These are phyloP conservation scores for Limulus polyphemus DNA, from an alignment of 2,888 invertebrate species.

Conservation along the genomic window DNA sequence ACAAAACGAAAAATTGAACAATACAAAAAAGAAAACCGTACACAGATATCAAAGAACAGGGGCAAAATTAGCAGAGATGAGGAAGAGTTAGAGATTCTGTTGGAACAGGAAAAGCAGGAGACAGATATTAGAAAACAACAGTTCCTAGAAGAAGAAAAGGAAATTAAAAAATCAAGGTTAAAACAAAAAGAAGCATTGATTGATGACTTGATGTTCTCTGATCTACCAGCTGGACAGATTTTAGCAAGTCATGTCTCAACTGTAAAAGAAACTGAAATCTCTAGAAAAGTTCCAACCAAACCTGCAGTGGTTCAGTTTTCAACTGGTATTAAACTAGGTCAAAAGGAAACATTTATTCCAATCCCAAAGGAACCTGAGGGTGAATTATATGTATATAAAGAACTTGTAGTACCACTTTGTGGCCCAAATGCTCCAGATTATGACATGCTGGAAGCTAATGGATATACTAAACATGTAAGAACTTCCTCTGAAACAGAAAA, in stretches of 20 bases:
- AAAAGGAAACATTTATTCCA: conserved; percentile 51
- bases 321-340: conserved; percentile 67
- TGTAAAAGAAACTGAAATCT: conserved; percentile 1
- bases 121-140: conserved; percentile 55
- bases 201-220: conserved; percentile 88
- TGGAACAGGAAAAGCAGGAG: conserved; percentile 56
- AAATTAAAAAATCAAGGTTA: conserved; percentile 36
- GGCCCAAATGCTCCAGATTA: conserved; percentile 60
- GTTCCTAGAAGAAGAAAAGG: conserved; percentile 29
- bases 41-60: conserved; percentile 36
- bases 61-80: conserved; percentile 54
- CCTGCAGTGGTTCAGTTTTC: conserved; percentile 50
- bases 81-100: conserved; percentile 67
- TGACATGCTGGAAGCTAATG: conserved; percentile 49
- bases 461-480: conserved; percentile 64
- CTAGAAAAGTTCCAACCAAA: conserved; percentile 1
- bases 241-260: conserved; percentile 58
- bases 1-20: conserved; percentile 82
- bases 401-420: conserved; percentile 47
- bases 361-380: conserved; percentile 63
- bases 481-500: conserved; percentile 57
- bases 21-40: conserved; percentile 75
- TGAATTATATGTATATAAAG: conserved; percentile 56
- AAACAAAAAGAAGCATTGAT: conserved; percentile 81
- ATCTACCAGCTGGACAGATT: conserved; percentile 76